These are phyloP conservation scores for Eulithis prunata DNA, from an alignment of 2,888 invertebrate genomes.

Conservation along the genomic window DNA sequence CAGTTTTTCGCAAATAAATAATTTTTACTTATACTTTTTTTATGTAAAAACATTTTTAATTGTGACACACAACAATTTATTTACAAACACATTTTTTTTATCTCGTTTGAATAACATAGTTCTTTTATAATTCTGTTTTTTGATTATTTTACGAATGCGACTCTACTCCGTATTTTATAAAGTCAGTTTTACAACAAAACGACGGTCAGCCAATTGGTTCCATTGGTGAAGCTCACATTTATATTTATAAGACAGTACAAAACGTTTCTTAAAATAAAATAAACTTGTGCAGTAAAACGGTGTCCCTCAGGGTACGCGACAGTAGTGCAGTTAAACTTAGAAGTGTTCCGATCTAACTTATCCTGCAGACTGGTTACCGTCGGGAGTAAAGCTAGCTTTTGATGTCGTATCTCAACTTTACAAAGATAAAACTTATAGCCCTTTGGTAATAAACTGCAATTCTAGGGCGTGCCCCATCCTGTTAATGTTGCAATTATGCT, in stretches of 20 bases:
- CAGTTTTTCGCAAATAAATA: too few species aligned
- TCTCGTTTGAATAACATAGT: too few species aligned
- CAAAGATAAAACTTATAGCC: conserved; percentile 2
- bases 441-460: too few species aligned
- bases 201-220: neutral
- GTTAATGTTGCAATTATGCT: too few species aligned
- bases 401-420: conserved; percentile 15
- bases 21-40: too few species aligned
- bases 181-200: too few species aligned
- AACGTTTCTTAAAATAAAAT: conserved; percentile 8
- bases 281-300: conserved; percentile 20
- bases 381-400: conserved; percentile 1
- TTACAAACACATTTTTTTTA: too few species aligned
- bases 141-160: too few species aligned
- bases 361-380: conserved; percentile 7
- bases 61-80: too few species aligned
- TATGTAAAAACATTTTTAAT: too few species aligned
- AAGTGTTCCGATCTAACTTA: conserved; percentile 21
- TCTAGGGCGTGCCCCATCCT: neutral
- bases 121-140: too few species aligned
- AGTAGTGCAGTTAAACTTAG: conserved; percentile 18
- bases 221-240: neutral
- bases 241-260: conserved; percentile 4
- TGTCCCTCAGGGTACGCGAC: conserved; percentile 14
- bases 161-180: too few species aligned